Percentiles rank a stretch among this genome's conserved stretches.
phyloP scores from a whole-genome alignment of 2,888 invertebrate genomes.

The Octodonta nipae region DNA sequence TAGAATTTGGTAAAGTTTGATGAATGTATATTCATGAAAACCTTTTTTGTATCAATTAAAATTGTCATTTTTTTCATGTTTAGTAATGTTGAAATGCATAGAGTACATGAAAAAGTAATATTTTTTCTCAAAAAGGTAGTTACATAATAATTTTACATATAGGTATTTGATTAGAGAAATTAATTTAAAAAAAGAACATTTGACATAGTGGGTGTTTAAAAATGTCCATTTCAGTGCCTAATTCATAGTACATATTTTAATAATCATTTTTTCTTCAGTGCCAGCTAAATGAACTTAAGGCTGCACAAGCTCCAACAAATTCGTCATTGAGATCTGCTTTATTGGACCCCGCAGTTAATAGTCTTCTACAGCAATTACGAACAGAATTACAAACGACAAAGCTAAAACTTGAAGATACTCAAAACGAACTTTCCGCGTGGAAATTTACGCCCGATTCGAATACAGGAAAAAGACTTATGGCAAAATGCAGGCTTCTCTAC shows the following conservation, averaged over 20 bases:
- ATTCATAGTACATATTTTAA: neutral
- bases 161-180: no score
- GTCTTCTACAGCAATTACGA: constrained; percentile 78
- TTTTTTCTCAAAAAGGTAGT: no score
- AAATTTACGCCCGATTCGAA: constrained; percentile 99
- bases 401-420: constrained; percentile 87
- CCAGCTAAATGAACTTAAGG: constrained; percentile 87
- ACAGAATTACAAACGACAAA: constrained; percentile 81
- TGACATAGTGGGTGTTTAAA: no score
- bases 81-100: no score
- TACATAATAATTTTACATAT: no score
- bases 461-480: constrained; percentile 95
- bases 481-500: constrained; percentile 84
- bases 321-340: constrained; percentile 67
- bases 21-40: no score
- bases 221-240: no score
- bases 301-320: constrained; percentile 67
- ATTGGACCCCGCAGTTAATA: constrained; percentile 90
- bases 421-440: constrained; percentile 95
- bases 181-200: no score
- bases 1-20: no score
- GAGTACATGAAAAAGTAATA: no score
- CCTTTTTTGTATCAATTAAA: no score
- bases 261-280: constrained; percentile 42
- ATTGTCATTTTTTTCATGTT: no score